Percentiles rank a stretch among this genome's conserved stretches.
These are phyloP conservation scores for Anadara kagoshimensis DNA, from an alignment of 1,140 invertebrate genomes.

Conservation along the genomic window DNA sequence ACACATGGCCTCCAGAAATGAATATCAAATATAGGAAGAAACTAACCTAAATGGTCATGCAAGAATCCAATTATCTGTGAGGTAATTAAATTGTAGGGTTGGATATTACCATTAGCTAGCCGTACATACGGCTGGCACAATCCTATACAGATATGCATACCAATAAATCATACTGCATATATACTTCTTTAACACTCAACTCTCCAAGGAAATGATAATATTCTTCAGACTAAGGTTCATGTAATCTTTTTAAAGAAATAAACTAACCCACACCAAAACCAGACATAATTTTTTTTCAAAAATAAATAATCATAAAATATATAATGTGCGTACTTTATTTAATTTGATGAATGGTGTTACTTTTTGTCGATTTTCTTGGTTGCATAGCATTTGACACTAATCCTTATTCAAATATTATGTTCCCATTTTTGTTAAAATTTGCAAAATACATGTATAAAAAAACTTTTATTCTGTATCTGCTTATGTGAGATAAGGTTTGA, in stretches of 20 bases:
- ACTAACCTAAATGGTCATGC: slow-evolving; percentile 13
- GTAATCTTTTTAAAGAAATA: neutral
- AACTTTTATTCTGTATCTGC: too few relatives aligned
- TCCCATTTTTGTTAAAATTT: too few relatives aligned
- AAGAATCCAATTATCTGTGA: slow-evolving; percentile 9
- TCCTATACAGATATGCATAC: slow-evolving; percentile 8
- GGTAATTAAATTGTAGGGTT: slow-evolving; percentile 5
- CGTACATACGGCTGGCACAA: too few relatives aligned
- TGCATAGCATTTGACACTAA: too few relatives aligned
- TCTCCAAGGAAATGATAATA: neutral
- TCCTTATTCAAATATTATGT: too few relatives aligned
- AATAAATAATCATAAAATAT: neutral
- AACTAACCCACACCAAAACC: neutral
- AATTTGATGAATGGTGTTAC: too few relatives aligned
- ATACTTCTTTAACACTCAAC: slow-evolving; percentile 12
- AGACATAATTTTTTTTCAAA: neutral
- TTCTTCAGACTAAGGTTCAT: neutral
- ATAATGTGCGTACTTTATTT: neutral
- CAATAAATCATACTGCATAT: slow-evolving; percentile 1
- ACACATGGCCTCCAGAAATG: neutral
- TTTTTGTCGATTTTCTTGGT: too few relatives aligned
- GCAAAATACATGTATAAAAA: too few relatives aligned
- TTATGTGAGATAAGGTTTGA: too few relatives aligned
- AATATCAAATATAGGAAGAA: slow-evolving; percentile 13
- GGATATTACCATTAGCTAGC: too few relatives aligned